These are phyloP conservation scores for Euschistus heros DNA, from an alignment of 1,140 invertebrate species.

Conservation along the genomic window DNA sequence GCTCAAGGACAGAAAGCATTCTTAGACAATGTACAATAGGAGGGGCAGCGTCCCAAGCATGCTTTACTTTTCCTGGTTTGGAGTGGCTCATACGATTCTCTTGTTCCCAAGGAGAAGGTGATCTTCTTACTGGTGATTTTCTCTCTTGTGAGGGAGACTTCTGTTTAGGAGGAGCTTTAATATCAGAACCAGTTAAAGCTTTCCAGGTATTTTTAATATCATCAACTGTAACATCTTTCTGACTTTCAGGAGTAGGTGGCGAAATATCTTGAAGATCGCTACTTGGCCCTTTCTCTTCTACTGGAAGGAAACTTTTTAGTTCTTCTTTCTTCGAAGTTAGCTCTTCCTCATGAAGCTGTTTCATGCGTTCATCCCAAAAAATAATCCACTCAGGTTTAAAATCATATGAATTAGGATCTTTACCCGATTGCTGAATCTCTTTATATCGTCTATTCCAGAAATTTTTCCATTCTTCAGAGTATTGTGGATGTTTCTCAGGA, in stretches of 20 bases:
- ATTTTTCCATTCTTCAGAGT: slow-evolving; percentile 76
- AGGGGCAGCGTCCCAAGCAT: slow-evolving; percentile 4
- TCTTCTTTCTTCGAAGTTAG: slow-evolving; percentile 46
- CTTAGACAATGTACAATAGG: slow-evolving; percentile 55
- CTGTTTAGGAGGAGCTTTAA: slow-evolving; percentile 22
- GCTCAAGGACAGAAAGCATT: slow-evolving; percentile 64
- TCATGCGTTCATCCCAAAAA: slow-evolving; percentile 69
- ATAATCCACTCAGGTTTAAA: slow-evolving; percentile 78
- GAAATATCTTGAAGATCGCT: slow-evolving; percentile 24
- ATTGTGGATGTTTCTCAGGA: slow-evolving; percentile 73
- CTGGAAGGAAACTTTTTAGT: slow-evolving; percentile 40
- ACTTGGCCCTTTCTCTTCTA: slow-evolving; percentile 7
- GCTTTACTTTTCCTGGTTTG: neutral
- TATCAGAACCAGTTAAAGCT: slow-evolving; percentile 31
- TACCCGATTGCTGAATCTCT: slow-evolving; percentile 44
- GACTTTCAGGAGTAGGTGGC: slow-evolving; percentile 23
- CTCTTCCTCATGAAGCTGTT: slow-evolving; percentile 59
- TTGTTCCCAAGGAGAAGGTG: slow-evolving; percentile 31
- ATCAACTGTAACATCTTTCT: slow-evolving; percentile 29
- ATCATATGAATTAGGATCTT: slow-evolving; percentile 64
- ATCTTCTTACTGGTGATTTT: slow-evolving; percentile 17
- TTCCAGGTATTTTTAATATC: slow-evolving; percentile 33
- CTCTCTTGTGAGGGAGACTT: slow-evolving; percentile 13
- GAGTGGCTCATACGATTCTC: neutral
- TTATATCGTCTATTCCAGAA: slow-evolving; percentile 74